Base-by-base conservation (phyloP, 2,888 invertebrate species). In the Archips xylosteana region DNA sequence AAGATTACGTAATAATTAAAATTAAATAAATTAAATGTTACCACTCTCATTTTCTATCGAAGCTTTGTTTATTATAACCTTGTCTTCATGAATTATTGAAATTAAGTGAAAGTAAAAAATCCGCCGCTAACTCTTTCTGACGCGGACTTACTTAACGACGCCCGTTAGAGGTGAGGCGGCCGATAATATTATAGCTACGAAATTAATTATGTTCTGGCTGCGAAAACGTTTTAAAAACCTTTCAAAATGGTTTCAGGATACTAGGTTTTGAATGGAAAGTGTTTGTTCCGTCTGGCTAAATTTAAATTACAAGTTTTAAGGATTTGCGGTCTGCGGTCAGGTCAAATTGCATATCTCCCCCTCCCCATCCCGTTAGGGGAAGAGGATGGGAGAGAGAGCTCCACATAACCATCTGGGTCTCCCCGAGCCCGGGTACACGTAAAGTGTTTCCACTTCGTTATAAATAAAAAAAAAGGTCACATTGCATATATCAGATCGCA, bases 11-110 rank as follows among this genome's bases (percentile, higher is more conserved):
- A 73, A 73, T 9, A 12, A 49, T 61, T 42, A 49, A 42, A 68
- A 63, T 60, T 32, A 67, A 67, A 12, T 45, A 70, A 70, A 74
- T 54, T 60, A 70, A 65, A 70, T 74, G 45, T 42, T 62, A 45
- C 64, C 64, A 73, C 73, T 70, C 72, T 75, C 73, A 66, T 73
- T 75, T 73, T 75, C 75, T 70, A 51, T 73, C 69, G 47, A 70
- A 67, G 60, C 57, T 71, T 69, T 72, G 64, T 72, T 75, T 75
- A 73, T 73, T 72, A 72, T 72, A 65, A 70, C 71, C 71, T 75
- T 71, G 76, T 71, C 64, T 74, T 74, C 74, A 76, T 76, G 76
- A 76, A 75, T 76, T 71, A 76, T 76, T 76, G 68, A 76, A 71
- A 76, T 75, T 15, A 65, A 76, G 76, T 75, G 76, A 76, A 76